A percentile compares a stretch with the other conserved stretches of the same genome.
phyloP scores from a whole-genome alignment of 2,888 invertebrate genomes.

The Agapetus fuscipes region DNA sequence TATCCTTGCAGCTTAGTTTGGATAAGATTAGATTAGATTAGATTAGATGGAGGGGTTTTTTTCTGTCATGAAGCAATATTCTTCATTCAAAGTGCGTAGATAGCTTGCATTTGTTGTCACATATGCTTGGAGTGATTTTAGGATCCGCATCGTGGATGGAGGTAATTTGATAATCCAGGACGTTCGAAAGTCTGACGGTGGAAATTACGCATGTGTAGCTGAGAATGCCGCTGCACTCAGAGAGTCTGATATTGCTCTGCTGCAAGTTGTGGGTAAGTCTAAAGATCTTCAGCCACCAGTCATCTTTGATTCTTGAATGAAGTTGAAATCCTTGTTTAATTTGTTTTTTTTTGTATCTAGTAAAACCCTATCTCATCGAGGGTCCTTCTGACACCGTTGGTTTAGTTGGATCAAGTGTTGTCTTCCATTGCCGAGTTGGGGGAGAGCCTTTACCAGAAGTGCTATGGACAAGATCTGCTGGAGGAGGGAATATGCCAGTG shows the following conservation, averaged over 20 bases:
- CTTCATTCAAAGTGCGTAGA: too few species aligned
- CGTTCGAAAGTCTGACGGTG: conserved; percentile 67
- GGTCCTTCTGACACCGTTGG: conserved; percentile 74
- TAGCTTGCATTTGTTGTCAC: too few species aligned
- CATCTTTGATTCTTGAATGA: too few species aligned
- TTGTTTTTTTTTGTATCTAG: conserved; percentile 39
- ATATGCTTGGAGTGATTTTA: too few species aligned
- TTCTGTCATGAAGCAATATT: too few species aligned
- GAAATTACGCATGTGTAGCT: conserved; percentile 74
- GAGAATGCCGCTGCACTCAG: conserved; percentile 70
- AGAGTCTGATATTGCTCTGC: conserved; percentile 62
- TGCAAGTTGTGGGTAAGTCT: conserved; percentile 63
- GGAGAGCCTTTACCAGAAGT: conserved; percentile 75
- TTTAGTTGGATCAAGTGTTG: conserved; percentile 66
- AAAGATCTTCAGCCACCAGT: too few species aligned
- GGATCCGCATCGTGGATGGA: conserved; percentile 66
- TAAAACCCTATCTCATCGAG: conserved; percentile 76
- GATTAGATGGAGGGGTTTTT: too few species aligned
- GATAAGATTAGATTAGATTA: too few species aligned
- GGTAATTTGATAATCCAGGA: conserved; percentile 76
- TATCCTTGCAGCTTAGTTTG: too few species aligned
- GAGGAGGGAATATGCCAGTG: conserved; percentile 69
- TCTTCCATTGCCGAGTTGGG: conserved; percentile 74
- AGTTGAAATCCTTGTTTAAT: too few species aligned
- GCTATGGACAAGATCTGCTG: conserved; percentile 67